phyloP scores from a whole-genome alignment of 1,140 invertebrate species.

The Polypedilum vanderplanki region DNA sequence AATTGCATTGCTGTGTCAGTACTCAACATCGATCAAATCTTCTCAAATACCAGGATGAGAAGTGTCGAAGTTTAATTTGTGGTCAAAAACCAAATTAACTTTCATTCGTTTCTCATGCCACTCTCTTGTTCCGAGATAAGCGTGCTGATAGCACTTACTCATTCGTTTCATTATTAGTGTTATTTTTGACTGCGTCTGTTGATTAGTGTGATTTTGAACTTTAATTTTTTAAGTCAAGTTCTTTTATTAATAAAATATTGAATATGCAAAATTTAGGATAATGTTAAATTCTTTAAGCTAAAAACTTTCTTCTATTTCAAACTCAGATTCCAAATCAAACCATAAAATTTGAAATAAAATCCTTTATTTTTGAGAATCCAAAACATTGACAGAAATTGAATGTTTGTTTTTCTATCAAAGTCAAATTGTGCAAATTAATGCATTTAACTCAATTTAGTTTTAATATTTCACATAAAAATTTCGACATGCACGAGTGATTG shows the following conservation, averaged over 20 bases:
- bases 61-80: conserved; percentile 22
- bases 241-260: no score
- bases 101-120: not conserved
- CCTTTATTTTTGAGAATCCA: no score
- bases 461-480: not conserved
- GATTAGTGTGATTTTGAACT: no score
- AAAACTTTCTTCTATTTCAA: no score
- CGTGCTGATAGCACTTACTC: not conserved
- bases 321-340: no score
- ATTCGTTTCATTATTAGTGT: not conserved
- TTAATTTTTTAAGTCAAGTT: no score
- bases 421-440: not conserved
- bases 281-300: no score
- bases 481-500: not conserved
- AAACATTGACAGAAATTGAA: no score
- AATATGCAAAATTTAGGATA: no score
- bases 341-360: no score
- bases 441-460: not conserved
- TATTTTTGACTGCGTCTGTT: not conserved
- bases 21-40: not conserved
- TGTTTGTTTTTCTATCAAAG: not conserved
- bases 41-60: no score
- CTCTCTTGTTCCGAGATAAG: not conserved
- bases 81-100: conserved; percentile 21
- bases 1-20: not conserved